Evolutionary conservation across 1,140 invertebrate species (phyloP), one percentile per base, ranked within the genome.

Genomic region (Chionoecetes opilio): DNA sequence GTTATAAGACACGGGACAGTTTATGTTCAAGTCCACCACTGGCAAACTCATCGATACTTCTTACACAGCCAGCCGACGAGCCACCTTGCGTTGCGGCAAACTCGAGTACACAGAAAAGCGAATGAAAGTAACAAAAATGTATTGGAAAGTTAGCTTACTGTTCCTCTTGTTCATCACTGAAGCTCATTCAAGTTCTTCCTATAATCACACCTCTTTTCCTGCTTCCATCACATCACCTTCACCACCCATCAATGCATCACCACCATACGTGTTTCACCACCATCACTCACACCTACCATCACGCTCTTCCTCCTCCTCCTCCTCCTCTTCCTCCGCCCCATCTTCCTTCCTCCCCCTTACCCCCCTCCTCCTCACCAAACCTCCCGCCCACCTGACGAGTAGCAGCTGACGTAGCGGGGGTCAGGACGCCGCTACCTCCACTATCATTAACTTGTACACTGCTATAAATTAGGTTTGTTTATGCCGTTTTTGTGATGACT

Each of bases 391-490:
- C 84, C 21, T 46, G n/a, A 35, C 29, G 41, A 41, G 26, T 14
- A 38, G 32, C 75, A 34, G 29, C 75, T 63, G 26, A 63, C 91
- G 26, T 53, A 11, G 32, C 26, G 63, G 63, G n/a, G 63, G 29
- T 32, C 93, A 34, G n/a, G 9, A 46, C 34, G 14, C 82, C 34
- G 21, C 46, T 34, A 29, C 41, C 84, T 82, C 53, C 91, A 84
- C 63, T 82, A 82, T 93, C 91, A 93, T 93, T 93, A 93, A 34
- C 82, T 85, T 85, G 82, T 91, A 91, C 82, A 85, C 91, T 38
- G 91, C 82, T 85, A 92, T 92, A 92, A 92, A 82, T 92, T 84
- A 92, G 91, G 75, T 91, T 91, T 92, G 91, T 92, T 92, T 92
- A 92, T 84, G 63, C 91, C 34, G 75, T 92, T 92, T 82, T 92